Conservation (phyloP, 2,888 invertebrate species). For the Spilosoma lubricipeda region DNA sequence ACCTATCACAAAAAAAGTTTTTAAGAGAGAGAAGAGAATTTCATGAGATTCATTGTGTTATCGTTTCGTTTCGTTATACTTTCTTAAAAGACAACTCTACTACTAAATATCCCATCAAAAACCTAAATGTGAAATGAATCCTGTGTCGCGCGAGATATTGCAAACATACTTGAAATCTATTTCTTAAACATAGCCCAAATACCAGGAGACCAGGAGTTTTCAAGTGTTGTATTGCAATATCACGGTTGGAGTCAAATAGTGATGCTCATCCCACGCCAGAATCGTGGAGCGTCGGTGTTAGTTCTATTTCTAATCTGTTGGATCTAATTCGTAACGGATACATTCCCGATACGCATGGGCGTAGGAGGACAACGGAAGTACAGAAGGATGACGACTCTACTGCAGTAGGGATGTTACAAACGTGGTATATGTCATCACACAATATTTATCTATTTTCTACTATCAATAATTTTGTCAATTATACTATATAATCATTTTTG, state of each 20-base stretch:
- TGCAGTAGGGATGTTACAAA: neutral
- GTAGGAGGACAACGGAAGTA: conserved; percentile 35
- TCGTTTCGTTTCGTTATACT: neutral
- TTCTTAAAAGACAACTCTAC: neutral
- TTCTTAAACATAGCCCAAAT: too few relatives aligned
- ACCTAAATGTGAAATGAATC: neutral
- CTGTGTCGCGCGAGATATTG: neutral
- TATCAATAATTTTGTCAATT: too few relatives aligned
- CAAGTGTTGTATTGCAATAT: too few relatives aligned
- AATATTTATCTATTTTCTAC: too few relatives aligned
- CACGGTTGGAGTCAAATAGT: neutral
- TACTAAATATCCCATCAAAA: too few relatives aligned
- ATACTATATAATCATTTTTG: too few relatives aligned
- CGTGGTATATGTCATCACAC: too few relatives aligned
- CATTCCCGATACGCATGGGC: conserved; percentile 26
- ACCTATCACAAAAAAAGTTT: too few relatives aligned
- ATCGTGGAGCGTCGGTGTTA: conserved; percentile 5
- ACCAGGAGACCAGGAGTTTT: neutral
- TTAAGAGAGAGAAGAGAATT: too few relatives aligned
- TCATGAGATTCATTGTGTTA: too few relatives aligned
- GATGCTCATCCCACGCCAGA: neutral
- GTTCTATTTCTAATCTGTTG: conserved; percentile 29
- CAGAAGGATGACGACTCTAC: conserved; percentile 17
- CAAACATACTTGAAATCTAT: neutral
- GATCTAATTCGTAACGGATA: conserved; percentile 25